Percentiles rank a stretch among this genome's conserved stretches.
These are phyloP conservation scores for Ibycter americanus DNA, from an alignment of 2,797 vertebrate genomes.

Conservation along the genomic window DNA sequence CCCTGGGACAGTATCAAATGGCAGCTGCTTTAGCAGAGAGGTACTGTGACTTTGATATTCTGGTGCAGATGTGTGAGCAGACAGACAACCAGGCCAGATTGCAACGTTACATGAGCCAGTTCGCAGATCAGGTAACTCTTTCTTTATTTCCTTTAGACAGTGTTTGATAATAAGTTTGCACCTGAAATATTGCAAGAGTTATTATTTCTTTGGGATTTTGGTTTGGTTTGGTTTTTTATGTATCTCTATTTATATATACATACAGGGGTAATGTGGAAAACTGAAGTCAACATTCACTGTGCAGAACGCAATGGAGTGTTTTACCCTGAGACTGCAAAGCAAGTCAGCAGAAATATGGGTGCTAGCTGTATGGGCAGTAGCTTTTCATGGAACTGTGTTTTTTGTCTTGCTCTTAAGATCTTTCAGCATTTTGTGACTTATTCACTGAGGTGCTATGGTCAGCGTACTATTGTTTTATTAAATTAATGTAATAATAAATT, in stretches of 20 bases:
- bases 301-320: not conserved
- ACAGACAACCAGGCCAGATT: slow-evolving; percentile 92
- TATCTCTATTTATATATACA: rapidly evolving
- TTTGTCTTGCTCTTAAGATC: not conserved
- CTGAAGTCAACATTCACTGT: not conserved
- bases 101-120: slow-evolving; percentile 94
- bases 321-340: not conserved
- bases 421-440: not conserved
- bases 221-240: rapidly evolving
- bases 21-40: slow-evolving; percentile 93
- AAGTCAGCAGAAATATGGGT: not conserved
- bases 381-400: not conserved
- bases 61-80: slow-evolving; percentile 95
- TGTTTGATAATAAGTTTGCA: not conserved
- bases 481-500: not conserved
- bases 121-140: slow-evolving; percentile 87
- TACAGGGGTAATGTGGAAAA: not conserved
- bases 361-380: not conserved
- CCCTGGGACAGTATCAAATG: slow-evolving; percentile 90
- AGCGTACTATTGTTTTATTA: not conserved
- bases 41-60: slow-evolving; percentile 95
- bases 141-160: not conserved
- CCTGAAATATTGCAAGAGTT: not conserved
- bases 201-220: not conserved
- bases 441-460: not conserved